Conservation (phyloP, 2,113 vertebrate species). For the Drymodes brunneopygia region DNA sequence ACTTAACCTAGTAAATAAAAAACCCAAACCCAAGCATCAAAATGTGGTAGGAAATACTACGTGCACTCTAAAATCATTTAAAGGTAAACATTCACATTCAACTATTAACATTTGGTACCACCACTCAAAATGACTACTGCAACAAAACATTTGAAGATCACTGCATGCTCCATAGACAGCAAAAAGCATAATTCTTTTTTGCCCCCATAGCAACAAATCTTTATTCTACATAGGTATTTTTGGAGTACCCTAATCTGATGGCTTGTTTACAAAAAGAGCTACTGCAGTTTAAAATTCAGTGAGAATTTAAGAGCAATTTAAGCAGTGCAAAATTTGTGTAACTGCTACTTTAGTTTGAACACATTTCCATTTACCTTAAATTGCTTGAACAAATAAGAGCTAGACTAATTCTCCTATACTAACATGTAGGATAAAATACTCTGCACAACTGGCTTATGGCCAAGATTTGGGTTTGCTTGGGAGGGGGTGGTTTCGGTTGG, state of each 20-base stretch:
- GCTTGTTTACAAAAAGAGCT: background rate
- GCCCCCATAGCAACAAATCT: background rate
- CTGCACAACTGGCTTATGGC: background rate
- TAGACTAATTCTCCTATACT: background rate
- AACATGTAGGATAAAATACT: background rate
- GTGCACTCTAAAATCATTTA: fast-evolving
- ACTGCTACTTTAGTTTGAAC: background rate
- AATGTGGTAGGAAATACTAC: background rate
- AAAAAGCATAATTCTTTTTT: background rate
- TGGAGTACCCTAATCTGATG: background rate
- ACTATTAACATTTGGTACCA: background rate
- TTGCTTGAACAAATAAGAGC: background rate
- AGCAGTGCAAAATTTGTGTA: background rate
- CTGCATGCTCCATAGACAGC: background rate
- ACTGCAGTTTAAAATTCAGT: background rate
- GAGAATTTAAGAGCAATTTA: background rate
- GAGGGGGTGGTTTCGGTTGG: background rate
- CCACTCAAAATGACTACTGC: background rate
- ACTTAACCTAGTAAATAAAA: background rate
- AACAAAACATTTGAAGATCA: background rate
- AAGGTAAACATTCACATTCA: background rate
- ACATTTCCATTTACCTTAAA: background rate
- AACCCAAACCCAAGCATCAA: background rate
- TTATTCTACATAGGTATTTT: background rate
- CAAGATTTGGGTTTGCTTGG: background rate